A percentile compares a stretch with the other conserved stretches of the same genome.
phyloP scores from a whole-genome alignment of 2,797 vertebrate species.

The Microctenopoma stevenorrisi region DNA sequence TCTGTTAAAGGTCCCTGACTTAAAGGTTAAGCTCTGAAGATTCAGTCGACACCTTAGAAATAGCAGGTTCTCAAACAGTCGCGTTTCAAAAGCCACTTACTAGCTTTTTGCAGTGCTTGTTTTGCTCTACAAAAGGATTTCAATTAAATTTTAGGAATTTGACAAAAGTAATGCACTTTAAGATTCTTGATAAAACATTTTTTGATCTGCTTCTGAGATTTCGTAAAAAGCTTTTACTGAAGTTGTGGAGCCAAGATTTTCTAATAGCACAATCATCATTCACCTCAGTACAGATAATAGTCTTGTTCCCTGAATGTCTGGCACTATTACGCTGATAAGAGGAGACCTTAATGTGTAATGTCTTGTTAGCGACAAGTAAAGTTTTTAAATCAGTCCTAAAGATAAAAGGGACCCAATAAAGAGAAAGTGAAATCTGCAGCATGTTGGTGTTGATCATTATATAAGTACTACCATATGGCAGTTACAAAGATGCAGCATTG shows the following conservation, averaged over 20 bases:
- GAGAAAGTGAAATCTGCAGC: constrained; percentile 2
- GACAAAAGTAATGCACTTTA: neutral
- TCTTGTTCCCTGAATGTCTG: neutral
- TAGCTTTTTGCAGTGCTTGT: neutral
- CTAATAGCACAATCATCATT: constrained; percentile 6
- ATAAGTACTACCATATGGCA: neutral
- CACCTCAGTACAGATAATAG: neutral
- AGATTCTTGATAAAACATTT: neutral
- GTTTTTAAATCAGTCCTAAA: constrained; percentile 17
- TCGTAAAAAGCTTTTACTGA: neutral
- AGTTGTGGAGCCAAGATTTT: neutral
- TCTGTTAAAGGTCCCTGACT: neutral
- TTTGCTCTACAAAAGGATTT: neutral
- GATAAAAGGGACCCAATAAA: neutral
- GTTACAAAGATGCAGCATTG: neutral
- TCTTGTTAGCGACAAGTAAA: neutral
- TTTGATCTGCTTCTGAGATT: neutral
- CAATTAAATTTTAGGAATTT: constrained; percentile 1
- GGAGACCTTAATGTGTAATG: neutral
- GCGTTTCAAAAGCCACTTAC: neutral
- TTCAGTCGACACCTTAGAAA: neutral
- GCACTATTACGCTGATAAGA: neutral
- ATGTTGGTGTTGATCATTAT: constrained; percentile 5
- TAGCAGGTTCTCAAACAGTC: neutral
- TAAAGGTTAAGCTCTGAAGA: neutral